Percentiles rank a stretch among this genome's conserved stretches.
Conservation (phyloP, 2,113 vertebrate species). For the Poicephalus gulielmi region DNA sequence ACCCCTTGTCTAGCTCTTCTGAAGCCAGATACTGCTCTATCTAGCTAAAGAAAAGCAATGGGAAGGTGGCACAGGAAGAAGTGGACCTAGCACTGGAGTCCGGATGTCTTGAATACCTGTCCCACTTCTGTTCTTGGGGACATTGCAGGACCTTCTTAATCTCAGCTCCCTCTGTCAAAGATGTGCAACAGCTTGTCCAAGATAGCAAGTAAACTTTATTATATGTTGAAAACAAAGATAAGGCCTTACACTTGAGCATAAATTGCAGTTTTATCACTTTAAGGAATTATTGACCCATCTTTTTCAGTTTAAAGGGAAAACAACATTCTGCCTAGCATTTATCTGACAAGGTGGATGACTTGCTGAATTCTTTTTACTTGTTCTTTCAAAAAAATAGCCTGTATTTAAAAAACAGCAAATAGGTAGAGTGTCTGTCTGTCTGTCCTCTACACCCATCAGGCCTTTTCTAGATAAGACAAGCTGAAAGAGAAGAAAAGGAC, state of each 20-base stretch:
- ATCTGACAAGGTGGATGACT: background rate
- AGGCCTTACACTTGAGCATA: background rate
- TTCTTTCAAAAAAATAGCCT: background rate
- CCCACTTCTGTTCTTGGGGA: background rate
- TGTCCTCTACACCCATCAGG: background rate
- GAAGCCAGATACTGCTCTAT: background rate
- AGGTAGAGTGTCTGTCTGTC: background rate
- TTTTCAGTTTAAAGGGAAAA: background rate
- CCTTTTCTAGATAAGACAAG: background rate
- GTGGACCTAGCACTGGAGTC: rapidly evolving
- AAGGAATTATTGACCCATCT: background rate
- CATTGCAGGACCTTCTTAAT: background rate
- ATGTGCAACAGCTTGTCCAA: background rate
- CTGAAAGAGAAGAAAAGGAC: background rate
- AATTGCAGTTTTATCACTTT: background rate
- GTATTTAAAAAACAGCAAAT: background rate
- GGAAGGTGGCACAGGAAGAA: rapidly evolving
- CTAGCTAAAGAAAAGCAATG: background rate
- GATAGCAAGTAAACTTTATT: background rate
- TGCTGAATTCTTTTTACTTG: background rate
- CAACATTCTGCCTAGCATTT: background rate
- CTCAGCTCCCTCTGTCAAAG: background rate
- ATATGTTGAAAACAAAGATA: background rate
- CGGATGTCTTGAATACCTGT: background rate
- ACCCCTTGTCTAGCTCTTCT: background rate